Evolutionary conservation across 2,113 vertebrate species (phyloP).

Genomic region (Otus sunia): DNA sequence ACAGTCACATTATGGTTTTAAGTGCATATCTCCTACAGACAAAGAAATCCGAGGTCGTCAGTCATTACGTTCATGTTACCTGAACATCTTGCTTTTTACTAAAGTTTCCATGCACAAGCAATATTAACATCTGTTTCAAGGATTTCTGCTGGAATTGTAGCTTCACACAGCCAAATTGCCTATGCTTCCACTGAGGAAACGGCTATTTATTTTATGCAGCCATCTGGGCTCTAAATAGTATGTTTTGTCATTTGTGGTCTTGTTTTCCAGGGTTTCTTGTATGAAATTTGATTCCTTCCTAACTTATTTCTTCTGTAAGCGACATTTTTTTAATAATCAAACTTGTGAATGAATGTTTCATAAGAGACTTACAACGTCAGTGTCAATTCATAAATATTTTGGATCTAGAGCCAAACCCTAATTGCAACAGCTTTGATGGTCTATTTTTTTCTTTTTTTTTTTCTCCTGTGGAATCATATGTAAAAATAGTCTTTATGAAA

Average conservation of each 20-base stretch:
- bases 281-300: slow-evolving; percentile 70
- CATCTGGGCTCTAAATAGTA: slow-evolving; percentile 81
- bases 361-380: slow-evolving; percentile 42
- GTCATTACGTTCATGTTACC: slow-evolving; percentile 65
- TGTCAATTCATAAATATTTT: slow-evolving; percentile 59
- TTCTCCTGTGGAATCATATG: not conserved
- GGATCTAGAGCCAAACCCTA: slow-evolving; percentile 21
- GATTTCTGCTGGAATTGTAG: slow-evolving; percentile 79
- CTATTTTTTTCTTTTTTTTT: not conserved
- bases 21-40: not conserved
- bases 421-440: slow-evolving; percentile 47
- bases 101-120: slow-evolving; percentile 77
- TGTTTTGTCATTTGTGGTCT: slow-evolving; percentile 77
- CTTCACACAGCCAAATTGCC: slow-evolving; percentile 81
- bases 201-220: slow-evolving; percentile 83
- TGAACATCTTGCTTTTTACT: slow-evolving; percentile 79
- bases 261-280: slow-evolving; percentile 69
- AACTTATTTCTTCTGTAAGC: slow-evolving; percentile 61
- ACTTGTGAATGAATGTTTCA: slow-evolving; percentile 46
- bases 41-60: slow-evolving; percentile 36
- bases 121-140: slow-evolving; percentile 83
- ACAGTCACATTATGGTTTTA: not conserved
- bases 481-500: slow-evolving; percentile 4
- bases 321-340: slow-evolving; percentile 3
- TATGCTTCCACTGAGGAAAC: slow-evolving; percentile 77